Percentiles rank a stretch among this genome's conserved stretches.
These are phyloP conservation scores for Melanogrammus aeglefinus DNA, from an alignment of 2,797 vertebrate species.

Conservation along the genomic window DNA sequence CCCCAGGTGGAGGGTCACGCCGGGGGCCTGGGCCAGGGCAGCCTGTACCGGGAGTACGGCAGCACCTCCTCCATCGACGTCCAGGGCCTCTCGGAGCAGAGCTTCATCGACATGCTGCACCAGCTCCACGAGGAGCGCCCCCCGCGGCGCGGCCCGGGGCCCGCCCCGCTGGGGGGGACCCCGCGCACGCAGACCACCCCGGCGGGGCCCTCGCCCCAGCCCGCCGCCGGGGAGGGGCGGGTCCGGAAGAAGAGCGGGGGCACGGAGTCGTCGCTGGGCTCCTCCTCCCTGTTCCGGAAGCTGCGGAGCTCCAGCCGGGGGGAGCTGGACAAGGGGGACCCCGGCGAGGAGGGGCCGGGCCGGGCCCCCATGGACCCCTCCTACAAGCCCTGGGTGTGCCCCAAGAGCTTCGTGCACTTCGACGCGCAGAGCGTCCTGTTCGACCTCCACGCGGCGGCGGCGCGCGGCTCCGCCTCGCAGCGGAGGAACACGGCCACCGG, in stretches of 20 bases:
- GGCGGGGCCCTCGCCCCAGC: constrained; percentile 51
- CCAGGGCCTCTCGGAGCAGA: constrained; percentile 88
- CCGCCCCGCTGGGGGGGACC: constrained; percentile 65
- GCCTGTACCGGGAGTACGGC: constrained; percentile 86
- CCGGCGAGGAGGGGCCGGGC: constrained; percentile 59
- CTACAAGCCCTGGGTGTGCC: constrained; percentile 80
- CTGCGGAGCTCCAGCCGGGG: constrained; percentile 73
- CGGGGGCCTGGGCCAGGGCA: constrained; percentile 63
- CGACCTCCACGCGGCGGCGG: constrained; percentile 81
- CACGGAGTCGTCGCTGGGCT: constrained; percentile 79
- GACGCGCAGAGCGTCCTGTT: constrained; percentile 91
- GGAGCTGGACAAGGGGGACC: constrained; percentile 75
- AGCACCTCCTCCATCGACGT: constrained; percentile 94
- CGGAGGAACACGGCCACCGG: constrained; percentile 89
- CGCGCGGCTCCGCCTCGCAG: constrained; percentile 72
- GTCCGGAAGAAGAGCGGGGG: constrained; percentile 78
- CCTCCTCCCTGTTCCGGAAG: constrained; percentile 86
- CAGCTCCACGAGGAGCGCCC: constrained; percentile 83
- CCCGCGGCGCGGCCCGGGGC: constrained; percentile 64
- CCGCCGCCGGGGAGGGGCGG: constrained; percentile 53
- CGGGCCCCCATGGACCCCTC: constrained; percentile 49
- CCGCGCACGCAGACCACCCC: constrained; percentile 58
- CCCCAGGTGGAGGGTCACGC: constrained; percentile 62
- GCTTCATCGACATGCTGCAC: constrained; percentile 87
- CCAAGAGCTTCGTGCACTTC: constrained; percentile 86